Percentiles rank a stretch among this genome's conserved stretches.
Conservation (phyloP, 2,888 invertebrate genomes). For the Pedicia rivosa region DNA sequence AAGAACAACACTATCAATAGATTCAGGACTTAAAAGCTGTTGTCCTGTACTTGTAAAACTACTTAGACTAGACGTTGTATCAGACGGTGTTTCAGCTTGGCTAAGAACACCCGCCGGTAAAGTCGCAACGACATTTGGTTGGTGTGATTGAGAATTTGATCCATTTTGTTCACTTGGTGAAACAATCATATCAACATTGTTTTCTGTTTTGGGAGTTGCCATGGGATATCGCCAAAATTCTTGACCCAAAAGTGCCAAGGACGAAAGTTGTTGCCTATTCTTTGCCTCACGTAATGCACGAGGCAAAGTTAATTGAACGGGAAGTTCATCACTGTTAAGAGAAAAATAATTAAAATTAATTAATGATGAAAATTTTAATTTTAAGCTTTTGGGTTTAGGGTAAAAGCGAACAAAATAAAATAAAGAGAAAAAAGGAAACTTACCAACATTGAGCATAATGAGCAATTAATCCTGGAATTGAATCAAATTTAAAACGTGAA, state of each 20-base stretch:
- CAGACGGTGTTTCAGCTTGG: slow-evolving; percentile 38
- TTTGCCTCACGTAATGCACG: slow-evolving; percentile 72
- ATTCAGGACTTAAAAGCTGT: slow-evolving; percentile 35
- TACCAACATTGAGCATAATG: slow-evolving; percentile 88
- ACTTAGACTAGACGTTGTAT: slow-evolving; percentile 57
- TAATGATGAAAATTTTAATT: not conserved
- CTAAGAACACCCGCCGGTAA: slow-evolving; percentile 12
- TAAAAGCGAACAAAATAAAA: not conserved
- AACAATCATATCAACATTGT: slow-evolving; percentile 16
- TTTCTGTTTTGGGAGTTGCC: slow-evolving; percentile 48
- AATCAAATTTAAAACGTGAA: slow-evolving; percentile 83
- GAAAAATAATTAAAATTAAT: slow-evolving; percentile 16
- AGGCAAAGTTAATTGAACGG: slow-evolving; percentile 76
- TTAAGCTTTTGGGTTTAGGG: too few relatives aligned
- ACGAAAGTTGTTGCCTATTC: slow-evolving; percentile 79
- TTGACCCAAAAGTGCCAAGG: slow-evolving; percentile 77
- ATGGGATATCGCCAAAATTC: slow-evolving; percentile 72
- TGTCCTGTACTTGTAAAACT: slow-evolving; percentile 42
- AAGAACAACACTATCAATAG: slow-evolving; percentile 51
- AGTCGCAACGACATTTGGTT: not conserved
- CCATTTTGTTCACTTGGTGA: slow-evolving; percentile 27
- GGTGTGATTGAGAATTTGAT: not conserved
- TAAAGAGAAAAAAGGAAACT: slow-evolving; percentile 19
- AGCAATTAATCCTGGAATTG: slow-evolving; percentile 81
- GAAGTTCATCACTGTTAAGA: slow-evolving; percentile 65